Evolutionary conservation across 2,888 invertebrate species (phyloP).

Genomic region (Villa cingulata): DNA sequence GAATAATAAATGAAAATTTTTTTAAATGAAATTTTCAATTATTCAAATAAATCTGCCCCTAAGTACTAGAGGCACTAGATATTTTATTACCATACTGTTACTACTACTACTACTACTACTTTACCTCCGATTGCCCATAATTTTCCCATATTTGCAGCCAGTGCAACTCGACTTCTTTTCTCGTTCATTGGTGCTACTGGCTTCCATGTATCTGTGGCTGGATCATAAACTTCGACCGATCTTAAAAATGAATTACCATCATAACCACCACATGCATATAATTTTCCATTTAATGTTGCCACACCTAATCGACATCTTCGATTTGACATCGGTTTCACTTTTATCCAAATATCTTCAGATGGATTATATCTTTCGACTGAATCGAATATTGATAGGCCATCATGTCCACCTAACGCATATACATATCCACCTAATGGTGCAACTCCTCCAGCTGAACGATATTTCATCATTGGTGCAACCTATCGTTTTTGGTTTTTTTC

Average conservation of each 20-base stretch:
- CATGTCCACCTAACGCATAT: conserved; percentile 76
- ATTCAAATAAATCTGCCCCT: no score
- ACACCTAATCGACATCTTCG: conserved; percentile 73
- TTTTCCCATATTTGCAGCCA: conserved; percentile 72
- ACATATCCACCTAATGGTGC: conserved; percentile 53
- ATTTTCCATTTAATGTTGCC: conserved; percentile 63
- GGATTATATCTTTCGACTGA: conserved; percentile 73
- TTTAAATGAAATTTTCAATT: no score
- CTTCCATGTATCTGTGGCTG: conserved; percentile 60
- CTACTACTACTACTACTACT: no score
- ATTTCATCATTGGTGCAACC: conserved; percentile 38
- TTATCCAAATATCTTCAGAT: conserved; percentile 54
- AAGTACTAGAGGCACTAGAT: no score
- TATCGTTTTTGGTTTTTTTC: conserved; percentile 10
- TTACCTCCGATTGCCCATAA: conserved; percentile 65
- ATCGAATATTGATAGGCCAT: conserved; percentile 76
- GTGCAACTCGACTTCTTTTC: conserved; percentile 64
- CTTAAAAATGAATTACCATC: conserved; percentile 72
- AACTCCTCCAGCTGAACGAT: conserved; percentile 55
- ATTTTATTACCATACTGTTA: no score
- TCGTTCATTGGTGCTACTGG: conserved; percentile 68
- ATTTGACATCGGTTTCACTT: conserved; percentile 65
- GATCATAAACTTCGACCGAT: conserved; percentile 70
- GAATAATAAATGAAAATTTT: neutral
- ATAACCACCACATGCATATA: conserved; percentile 76